Percentiles rank a stretch among this genome's conserved stretches.
These are phyloP conservation scores for Drepanosiphum platanoidis DNA, from an alignment of 2,888 invertebrate species.

Conservation along the genomic window DNA sequence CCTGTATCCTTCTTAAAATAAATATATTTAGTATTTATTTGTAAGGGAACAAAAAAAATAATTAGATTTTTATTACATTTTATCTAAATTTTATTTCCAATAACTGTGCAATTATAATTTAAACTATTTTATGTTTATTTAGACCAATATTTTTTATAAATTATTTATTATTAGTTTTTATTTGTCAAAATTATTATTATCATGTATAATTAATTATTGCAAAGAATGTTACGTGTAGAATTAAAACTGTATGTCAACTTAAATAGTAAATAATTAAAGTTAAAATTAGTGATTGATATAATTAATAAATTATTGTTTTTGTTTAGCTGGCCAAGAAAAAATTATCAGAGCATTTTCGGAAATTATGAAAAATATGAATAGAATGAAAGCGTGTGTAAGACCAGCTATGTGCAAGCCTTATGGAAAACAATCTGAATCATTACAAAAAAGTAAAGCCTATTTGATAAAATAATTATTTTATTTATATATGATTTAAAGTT, in stretches of 20 bases:
- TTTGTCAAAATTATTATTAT: constrained; percentile 3
- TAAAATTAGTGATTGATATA: background rate
- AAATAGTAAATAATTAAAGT: background rate
- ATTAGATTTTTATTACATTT: background rate
- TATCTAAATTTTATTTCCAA: background rate
- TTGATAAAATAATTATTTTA: constrained; percentile 33
- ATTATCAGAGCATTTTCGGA: constrained; percentile 86
- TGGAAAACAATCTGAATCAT: constrained; percentile 87
- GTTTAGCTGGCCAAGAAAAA: constrained; percentile 78
- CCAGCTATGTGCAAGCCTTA: constrained; percentile 92
- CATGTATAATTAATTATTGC: background rate
- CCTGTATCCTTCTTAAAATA: background rate
- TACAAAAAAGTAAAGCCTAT: constrained; percentile 87
- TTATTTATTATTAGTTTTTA: too few species aligned
- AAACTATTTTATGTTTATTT: background rate
- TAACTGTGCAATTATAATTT: background rate
- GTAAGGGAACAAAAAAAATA: background rate
- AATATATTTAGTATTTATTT: background rate
- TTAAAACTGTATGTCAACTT: background rate
- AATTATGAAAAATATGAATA: constrained; percentile 86
- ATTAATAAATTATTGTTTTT: background rate
- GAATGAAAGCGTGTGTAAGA: constrained; percentile 88
- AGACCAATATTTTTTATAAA: too few species aligned
- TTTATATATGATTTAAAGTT: background rate
- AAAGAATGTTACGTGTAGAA: constrained; percentile 22